Percentiles rank a stretch among this genome's conserved stretches.
phyloP scores from a whole-genome alignment of 2,797 vertebrate genomes.

The Alosa sapidissima region DNA sequence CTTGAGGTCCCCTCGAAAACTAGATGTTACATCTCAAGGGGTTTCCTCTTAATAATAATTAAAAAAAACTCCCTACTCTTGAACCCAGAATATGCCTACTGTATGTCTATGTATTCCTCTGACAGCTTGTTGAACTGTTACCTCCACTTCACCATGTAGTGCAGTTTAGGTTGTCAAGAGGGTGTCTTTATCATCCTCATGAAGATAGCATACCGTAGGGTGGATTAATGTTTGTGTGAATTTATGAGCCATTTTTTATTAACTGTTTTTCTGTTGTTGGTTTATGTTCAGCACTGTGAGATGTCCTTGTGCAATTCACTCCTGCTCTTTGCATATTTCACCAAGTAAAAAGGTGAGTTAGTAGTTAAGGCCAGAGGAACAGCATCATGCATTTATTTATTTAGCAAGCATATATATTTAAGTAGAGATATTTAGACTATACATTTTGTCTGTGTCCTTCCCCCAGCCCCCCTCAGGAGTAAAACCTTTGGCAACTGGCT shows the following conservation, averaged over 20 bases:
- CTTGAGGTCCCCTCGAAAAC: too few relatives aligned
- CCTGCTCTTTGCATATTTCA: neutral
- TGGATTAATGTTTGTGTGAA: neutral
- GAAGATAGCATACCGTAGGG: neutral
- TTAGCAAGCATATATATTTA: neutral
- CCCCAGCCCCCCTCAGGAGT: neutral
- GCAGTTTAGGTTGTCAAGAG: neutral
- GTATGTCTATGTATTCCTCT: neutral
- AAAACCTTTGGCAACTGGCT: neutral
- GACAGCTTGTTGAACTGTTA: slow-evolving; percentile 6
- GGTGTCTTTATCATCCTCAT: neutral
- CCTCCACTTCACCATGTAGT: neutral
- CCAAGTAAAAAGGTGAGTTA: neutral
- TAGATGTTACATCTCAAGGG: too few relatives aligned
- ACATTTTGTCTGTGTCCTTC: neutral
- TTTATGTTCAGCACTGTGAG: neutral
- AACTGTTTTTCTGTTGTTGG: neutral
- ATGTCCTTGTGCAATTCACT: neutral
- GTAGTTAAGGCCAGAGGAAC: neutral
- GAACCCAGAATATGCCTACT: neutral
- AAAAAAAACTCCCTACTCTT: neutral
- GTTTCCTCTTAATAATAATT: too few relatives aligned
- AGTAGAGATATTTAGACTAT: neutral
- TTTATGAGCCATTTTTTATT: neutral
- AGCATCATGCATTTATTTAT: neutral